phyloP scores from a whole-genome alignment of 2,113 vertebrate species.

The Hydrolagus affinis region DNA sequence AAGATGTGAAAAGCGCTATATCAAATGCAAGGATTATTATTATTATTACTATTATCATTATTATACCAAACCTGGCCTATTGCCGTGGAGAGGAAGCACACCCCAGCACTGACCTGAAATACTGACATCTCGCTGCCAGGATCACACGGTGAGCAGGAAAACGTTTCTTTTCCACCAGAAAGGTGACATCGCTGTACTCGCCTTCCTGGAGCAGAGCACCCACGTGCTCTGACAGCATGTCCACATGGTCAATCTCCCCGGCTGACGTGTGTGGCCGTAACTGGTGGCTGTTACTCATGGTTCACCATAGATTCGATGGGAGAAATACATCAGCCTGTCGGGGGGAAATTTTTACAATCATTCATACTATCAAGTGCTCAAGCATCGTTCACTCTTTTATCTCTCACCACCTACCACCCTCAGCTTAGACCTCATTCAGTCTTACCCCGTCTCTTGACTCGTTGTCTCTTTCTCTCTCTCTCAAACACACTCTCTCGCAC shows the following conservation, averaged over 20 bases:
- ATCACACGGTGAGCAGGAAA: slow-evolving; percentile 92
- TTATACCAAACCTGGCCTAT: too few species aligned
- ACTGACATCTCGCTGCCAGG: slow-evolving; percentile 88
- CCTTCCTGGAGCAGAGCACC: slow-evolving; percentile 84
- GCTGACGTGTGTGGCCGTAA: slow-evolving; percentile 80
- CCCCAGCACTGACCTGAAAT: slow-evolving; percentile 74
- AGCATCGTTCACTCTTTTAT: not conserved
- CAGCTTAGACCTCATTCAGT: not conserved
- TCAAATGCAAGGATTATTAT: too few species aligned
- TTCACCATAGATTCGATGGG: slow-evolving; percentile 36
- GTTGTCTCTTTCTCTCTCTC: not conserved
- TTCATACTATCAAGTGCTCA: not conserved
- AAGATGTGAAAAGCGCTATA: too few species aligned
- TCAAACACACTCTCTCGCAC: not conserved
- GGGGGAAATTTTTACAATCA: not conserved
- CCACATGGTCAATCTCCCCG: slow-evolving; percentile 92
- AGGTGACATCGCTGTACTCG: slow-evolving; percentile 93
- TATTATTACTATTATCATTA: too few species aligned
- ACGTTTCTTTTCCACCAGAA: slow-evolving; percentile 89
- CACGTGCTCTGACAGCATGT: slow-evolving; percentile 93
- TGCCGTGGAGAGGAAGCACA: too few species aligned
- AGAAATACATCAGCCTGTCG: not conserved
- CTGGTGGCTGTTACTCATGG: slow-evolving; percentile 94
- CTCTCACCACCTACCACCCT: not conserved
- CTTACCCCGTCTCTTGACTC: not conserved